Evolutionary conservation across 2,888 invertebrate genomes (phyloP), one percentile per base, ranked within the genome.

Genomic region (Polyommatus icarus): DNA sequence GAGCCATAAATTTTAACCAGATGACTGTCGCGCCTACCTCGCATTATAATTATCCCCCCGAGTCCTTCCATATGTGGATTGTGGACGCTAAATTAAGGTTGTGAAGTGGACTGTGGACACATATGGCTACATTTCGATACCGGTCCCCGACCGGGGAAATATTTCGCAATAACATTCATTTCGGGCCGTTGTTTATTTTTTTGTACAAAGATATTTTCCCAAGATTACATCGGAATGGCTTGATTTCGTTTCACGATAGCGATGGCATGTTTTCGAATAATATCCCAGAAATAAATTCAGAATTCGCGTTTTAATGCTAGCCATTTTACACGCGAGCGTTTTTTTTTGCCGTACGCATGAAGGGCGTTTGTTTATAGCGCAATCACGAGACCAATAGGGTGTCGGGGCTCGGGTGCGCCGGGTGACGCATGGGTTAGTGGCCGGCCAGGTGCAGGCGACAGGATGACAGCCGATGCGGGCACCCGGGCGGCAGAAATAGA

Each of bases 11-110:
- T 73, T 40, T 59, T 85, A 84, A 84, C 85, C 89, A 90, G 89
- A 90, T 89, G 90, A 89, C 87, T 86, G 85, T 84, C 83, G 83
- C 89, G 86, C 87, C 87, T 84, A 86, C 87, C 82, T 83, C 82
- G 83, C 87, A 86, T 86, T 89, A 87, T 87, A 85, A 88, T 88
- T 88, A 83, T 86, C 82, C 83, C 84, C 83, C 82, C 83, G 82
- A 82, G 82, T 82, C 83, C 81, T 85, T 84, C 88, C 85, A 82
- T 83, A 87, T 86, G 85, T 84, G 85, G 85, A 80, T 75, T 86
- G 85, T 84, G 85, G 85, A 80, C 76, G 80, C 83, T 82, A 87
- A 85, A 83, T 82, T 77, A 86, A 85, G 84, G 84, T 83, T 82
- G 83, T 83, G 81, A 81, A 83, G 81, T 71, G 8, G 71, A 24